A percentile compares a stretch with the other conserved stretches of the same genome.
Evolutionary conservation across 1,140 invertebrate genomes (phyloP).

Genomic region (Achatina immaculata): DNA sequence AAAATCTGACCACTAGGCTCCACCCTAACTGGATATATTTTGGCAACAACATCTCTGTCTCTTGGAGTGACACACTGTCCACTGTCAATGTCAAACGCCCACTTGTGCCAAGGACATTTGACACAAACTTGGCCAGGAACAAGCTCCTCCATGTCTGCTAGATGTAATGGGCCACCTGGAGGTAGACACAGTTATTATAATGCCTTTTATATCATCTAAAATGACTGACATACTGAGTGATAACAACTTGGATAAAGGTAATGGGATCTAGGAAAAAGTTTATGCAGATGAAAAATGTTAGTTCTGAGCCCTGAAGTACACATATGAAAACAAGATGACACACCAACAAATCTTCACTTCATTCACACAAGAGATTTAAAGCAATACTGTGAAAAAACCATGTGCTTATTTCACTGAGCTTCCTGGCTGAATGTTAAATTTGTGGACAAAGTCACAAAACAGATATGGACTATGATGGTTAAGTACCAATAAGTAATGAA

Average conservation of each 20-base stretch:
- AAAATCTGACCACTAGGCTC: slow-evolving; percentile 42
- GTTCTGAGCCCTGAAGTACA: neutral
- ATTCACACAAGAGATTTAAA: neutral
- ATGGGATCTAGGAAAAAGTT: neutral
- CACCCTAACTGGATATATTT: slow-evolving; percentile 49
- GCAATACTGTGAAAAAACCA: no score
- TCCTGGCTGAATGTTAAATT: no score
- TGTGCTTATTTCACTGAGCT: no score
- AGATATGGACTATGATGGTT: no score
- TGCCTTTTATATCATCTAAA: neutral
- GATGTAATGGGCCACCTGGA: slow-evolving; percentile 61
- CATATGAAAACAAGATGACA: neutral
- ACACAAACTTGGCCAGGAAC: slow-evolving; percentile 51
- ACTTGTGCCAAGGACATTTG: slow-evolving; percentile 54
- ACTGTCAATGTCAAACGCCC: slow-evolving; percentile 8
- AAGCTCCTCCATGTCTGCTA: slow-evolving; percentile 63
- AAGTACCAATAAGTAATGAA: no score
- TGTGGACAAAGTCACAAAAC: no score
- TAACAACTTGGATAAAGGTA: neutral
- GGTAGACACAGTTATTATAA: neutral
- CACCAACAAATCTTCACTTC: neutral
- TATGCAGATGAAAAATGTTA: neutral
- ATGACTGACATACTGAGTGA: neutral
- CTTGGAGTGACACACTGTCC: slow-evolving; percentile 32
- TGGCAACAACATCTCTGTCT: slow-evolving; percentile 28